phyloP scores from a whole-genome alignment of 1,140 invertebrate species.

The Drosophila bipectinata region DNA sequence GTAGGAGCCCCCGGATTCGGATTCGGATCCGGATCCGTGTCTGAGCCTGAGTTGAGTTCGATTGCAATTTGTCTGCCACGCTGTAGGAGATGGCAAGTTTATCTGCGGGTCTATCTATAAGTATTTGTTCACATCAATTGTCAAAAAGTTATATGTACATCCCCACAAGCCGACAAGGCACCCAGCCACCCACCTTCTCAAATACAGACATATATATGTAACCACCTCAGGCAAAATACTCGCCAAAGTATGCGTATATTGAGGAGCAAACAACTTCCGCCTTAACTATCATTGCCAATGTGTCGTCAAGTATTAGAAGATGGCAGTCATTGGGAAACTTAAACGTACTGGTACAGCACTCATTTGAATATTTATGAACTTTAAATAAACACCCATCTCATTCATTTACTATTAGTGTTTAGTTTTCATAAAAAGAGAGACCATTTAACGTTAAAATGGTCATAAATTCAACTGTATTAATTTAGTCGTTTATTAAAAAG shows the following conservation, averaged over 20 bases:
- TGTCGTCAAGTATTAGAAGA: slow-evolving; percentile 37
- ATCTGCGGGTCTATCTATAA: slow-evolving; percentile 61
- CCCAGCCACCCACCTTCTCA: background rate
- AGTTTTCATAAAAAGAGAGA: too few species aligned
- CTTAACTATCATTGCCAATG: slow-evolving; percentile 54
- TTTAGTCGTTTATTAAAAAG: slow-evolving; percentile 7
- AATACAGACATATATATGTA: background rate
- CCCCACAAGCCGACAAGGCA: background rate
- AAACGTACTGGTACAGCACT: slow-evolving; percentile 2
- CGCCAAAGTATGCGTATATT: slow-evolving; percentile 38
- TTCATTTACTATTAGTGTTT: background rate
- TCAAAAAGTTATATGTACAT: slow-evolving; percentile 61
- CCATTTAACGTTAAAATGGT: slow-evolving; percentile 8
- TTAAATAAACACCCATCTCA: background rate
- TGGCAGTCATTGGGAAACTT: slow-evolving; percentile 2
- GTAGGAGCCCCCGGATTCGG: background rate
- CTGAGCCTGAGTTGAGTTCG: slow-evolving; percentile 31
- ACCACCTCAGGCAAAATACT: slow-evolving; percentile 22
- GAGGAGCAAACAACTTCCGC: slow-evolving; percentile 59
- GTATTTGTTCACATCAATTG: slow-evolving; percentile 78
- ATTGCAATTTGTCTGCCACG: slow-evolving; percentile 69
- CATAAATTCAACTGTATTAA: slow-evolving; percentile 14
- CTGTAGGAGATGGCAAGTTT: slow-evolving; percentile 40
- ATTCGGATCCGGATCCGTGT: slow-evolving; percentile 9
- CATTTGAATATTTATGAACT: slow-evolving; percentile 9